Conservation (phyloP, 2,888 invertebrate species). For the Lepetodrilus schrolli region DNA sequence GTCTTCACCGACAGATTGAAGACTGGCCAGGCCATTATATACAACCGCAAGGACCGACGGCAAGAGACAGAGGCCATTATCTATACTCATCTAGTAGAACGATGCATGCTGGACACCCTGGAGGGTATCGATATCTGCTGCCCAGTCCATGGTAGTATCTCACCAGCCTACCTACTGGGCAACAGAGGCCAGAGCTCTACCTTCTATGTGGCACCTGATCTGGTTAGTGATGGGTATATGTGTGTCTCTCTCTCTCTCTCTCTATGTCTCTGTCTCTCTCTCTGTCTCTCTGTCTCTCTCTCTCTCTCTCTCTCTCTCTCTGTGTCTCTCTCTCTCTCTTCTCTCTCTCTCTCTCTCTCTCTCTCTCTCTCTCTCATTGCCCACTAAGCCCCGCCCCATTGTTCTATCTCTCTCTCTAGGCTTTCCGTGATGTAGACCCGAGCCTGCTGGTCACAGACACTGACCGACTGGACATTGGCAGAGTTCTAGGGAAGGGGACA, state of each 20-base stretch:
- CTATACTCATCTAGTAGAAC: conserved; percentile 83
- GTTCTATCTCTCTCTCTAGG: conserved; percentile 60
- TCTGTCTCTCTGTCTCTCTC: background rate
- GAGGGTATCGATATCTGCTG: conserved; percentile 84
- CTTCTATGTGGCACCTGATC: conserved; percentile 92
- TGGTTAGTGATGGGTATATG: conserved; percentile 78
- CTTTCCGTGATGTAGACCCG: conserved; percentile 91
- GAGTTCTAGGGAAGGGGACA: conserved; percentile 91
- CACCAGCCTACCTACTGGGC: conserved; percentile 71
- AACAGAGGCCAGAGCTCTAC: conserved; percentile 75
- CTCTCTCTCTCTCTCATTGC: too few relatives aligned
- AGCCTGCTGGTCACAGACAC: conserved; percentile 83
- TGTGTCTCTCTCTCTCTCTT: background rate
- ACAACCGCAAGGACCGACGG: conserved; percentile 33
- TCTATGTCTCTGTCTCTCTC: too few relatives aligned
- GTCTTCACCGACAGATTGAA: background rate
- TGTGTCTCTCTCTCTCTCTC: background rate
- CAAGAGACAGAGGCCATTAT: conserved; percentile 36
- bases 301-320: background rate
- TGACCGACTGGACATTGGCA: conserved; percentile 84
- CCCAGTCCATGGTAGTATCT: conserved; percentile 85
- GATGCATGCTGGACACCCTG: conserved; percentile 93
- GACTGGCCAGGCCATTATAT: conserved; percentile 42
- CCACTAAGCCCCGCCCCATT: too few relatives aligned
- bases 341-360: too few relatives aligned